Conservation (phyloP, 1,140 invertebrate species). For the Xylocopa sonorina region DNA sequence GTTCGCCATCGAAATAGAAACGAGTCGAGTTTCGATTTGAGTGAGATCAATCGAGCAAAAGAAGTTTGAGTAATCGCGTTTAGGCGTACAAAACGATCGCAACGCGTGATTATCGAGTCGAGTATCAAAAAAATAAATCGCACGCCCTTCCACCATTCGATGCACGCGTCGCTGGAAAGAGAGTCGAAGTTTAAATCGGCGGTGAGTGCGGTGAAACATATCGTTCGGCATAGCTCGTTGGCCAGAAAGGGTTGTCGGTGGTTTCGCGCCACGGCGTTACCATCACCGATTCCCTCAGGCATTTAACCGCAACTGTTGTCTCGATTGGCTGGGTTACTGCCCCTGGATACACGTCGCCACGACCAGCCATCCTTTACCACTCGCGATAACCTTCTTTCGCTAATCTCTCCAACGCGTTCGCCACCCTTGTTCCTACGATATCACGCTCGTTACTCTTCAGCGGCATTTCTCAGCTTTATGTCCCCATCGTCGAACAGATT, state of each 20-base stretch:
- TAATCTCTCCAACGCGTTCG: background rate
- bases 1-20: too few relatives aligned
- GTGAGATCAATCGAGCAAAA: too few relatives aligned
- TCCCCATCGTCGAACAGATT: too few relatives aligned
- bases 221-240: slow-evolving; percentile 7
- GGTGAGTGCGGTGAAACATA: slow-evolving; percentile 14
- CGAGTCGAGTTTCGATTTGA: too few relatives aligned
- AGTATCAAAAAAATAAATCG: background rate
- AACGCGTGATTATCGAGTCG: background rate
- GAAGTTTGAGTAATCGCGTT: too few relatives aligned
- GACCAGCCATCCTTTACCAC: background rate
- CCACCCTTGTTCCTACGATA: background rate
- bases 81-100: too few relatives aligned
- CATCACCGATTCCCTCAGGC: slow-evolving; percentile 69
- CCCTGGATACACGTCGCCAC: slow-evolving; percentile 25
- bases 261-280: slow-evolving; percentile 59
- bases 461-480: too few relatives aligned
- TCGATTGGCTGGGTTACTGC: slow-evolving; percentile 74
- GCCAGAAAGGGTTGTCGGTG: slow-evolving; percentile 53
- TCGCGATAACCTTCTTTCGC: background rate
- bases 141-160: background rate
- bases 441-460: too few relatives aligned
- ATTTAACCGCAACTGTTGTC: slow-evolving; percentile 82
- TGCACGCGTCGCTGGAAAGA: background rate
- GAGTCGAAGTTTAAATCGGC: slow-evolving; percentile 8